phyloP scores from a whole-genome alignment of 2,797 vertebrate genomes.

The Brachyrhaphis roseni region DNA sequence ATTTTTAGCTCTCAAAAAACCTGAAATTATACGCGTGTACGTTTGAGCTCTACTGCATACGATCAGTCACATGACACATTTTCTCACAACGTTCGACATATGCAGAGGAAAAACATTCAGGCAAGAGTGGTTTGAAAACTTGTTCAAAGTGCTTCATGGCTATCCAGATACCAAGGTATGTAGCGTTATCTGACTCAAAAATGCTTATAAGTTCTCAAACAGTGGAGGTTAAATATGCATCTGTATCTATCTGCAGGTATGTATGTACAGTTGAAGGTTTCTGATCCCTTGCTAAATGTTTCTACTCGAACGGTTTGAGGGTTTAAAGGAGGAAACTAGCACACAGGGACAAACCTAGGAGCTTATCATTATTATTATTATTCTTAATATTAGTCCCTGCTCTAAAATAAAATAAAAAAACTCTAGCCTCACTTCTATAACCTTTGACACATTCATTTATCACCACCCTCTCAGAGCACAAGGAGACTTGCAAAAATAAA shows the following conservation, averaged over 20 bases:
- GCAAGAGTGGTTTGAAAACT: constrained; percentile 66
- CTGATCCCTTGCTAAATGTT: constrained; percentile 31
- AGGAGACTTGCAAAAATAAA: constrained; percentile 27
- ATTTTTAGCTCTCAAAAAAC: not conserved
- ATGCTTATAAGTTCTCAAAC: constrained; percentile 22
- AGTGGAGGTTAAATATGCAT: constrained; percentile 29
- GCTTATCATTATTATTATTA: not conserved
- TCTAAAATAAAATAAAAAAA: constrained; percentile 24
- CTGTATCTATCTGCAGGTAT: constrained; percentile 33
- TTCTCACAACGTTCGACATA: constrained; percentile 59
- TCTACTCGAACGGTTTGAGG: constrained; percentile 20
- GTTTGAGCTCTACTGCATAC: not conserved
- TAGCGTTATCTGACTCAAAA: constrained; percentile 43
- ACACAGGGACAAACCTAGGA: constrained; percentile 31
- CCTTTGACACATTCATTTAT: constrained; percentile 67
- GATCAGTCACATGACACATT: constrained; percentile 50
- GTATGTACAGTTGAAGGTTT: constrained; percentile 49
- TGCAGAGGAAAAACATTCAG: constrained; percentile 73
- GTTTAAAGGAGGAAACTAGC: constrained; percentile 13
- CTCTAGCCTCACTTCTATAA: constrained; percentile 47
- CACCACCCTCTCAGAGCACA: constrained; percentile 48
- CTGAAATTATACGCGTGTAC: not conserved
- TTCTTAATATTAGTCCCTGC: constrained; percentile 36
- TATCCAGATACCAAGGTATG: constrained; percentile 54
- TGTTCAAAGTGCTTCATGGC: constrained; percentile 77